These are phyloP conservation scores for Discoglossus pictus DNA, from an alignment of 2,797 vertebrate genomes.

Conservation along the genomic window DNA sequence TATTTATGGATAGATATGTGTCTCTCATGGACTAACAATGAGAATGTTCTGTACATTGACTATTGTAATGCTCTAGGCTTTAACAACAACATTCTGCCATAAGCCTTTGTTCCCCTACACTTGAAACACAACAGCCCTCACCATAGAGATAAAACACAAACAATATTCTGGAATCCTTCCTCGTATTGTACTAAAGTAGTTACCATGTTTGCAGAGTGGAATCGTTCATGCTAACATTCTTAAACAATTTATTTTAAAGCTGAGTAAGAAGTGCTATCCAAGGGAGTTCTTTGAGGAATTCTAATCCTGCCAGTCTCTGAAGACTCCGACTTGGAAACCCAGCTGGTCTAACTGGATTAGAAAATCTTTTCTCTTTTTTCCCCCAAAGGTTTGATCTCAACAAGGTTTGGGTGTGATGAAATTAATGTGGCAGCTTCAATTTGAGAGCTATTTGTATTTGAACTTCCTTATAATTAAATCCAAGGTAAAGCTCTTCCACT, in stretches of 20 bases:
- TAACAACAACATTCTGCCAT: conserved; percentile 5
- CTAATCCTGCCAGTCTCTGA: conserved; percentile 77
- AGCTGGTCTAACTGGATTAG: conserved; percentile 89
- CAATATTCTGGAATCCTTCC: conserved; percentile 2
- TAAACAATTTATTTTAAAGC: conserved; percentile 56
- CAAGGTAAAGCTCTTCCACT: conserved; percentile 53
- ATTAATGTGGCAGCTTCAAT: conserved; percentile 96
- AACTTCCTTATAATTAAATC: conserved; percentile 67
- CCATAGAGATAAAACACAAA: conserved; percentile 50
- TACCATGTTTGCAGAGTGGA: background rate
- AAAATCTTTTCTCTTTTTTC: conserved; percentile 90
- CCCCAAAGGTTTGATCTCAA: conserved; percentile 95
- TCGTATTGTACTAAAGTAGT: conserved; percentile 23
- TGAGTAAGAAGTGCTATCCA: conserved; percentile 31
- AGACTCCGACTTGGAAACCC: conserved; percentile 73
- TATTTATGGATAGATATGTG: too few species aligned
- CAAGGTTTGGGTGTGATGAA: conserved; percentile 91
- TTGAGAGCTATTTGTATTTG: conserved; percentile 78
- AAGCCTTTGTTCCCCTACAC: conserved; percentile 22
- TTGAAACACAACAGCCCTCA: conserved; percentile 57
- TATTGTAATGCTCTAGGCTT: conserved; percentile 1
- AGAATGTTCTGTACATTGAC: too few species aligned
- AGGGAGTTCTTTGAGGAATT: conserved; percentile 68
- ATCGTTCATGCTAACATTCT: conserved; percentile 54
- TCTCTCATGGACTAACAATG: too few species aligned